These are phyloP conservation scores for Cyrtodaria siliqua DNA, from an alignment of 2,888 invertebrate genomes.

Conservation along the genomic window DNA sequence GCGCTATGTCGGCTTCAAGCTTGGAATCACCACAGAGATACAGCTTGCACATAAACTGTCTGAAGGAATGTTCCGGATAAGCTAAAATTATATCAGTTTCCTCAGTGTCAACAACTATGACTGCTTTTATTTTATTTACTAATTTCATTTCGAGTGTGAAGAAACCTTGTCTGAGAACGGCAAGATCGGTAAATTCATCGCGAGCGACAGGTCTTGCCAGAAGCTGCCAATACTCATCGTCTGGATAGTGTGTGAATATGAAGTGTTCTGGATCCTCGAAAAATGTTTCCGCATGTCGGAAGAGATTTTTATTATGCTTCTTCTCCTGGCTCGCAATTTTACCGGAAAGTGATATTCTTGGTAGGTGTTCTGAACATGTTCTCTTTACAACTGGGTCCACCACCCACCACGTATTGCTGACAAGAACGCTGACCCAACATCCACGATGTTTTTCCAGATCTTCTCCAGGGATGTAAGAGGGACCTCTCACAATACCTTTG, in stretches of 20 bases:
- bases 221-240: conserved; percentile 58
- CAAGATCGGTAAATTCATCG: conserved; percentile 42
- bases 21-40: conserved; percentile 9
- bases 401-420: conserved; percentile 50
- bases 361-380: too few species aligned
- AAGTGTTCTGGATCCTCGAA: conserved; percentile 51
- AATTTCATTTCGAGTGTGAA: conserved; percentile 41
- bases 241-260: conserved; percentile 53
- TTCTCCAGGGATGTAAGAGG: conserved; percentile 35
- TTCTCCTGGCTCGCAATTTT: background rate
- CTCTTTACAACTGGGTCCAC: conserved; percentile 42
- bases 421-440: conserved; percentile 48
- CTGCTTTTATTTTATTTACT: conserved; percentile 25
- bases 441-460: conserved; percentile 25
- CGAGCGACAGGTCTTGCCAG: conserved; percentile 44
- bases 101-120: conserved; percentile 13
- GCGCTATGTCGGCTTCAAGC: background rate
- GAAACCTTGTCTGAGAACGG: conserved; percentile 40
- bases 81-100: conserved; percentile 24
- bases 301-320: background rate
- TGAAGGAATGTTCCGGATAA: conserved; percentile 16
- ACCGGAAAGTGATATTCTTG: background rate
- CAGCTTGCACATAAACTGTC: conserved; percentile 50
- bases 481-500: conserved; percentile 40
- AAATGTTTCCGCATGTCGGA: background rate